Evolutionary conservation across 2,888 invertebrate genomes (phyloP).

Genomic region (Lymantria dispar): DNA sequence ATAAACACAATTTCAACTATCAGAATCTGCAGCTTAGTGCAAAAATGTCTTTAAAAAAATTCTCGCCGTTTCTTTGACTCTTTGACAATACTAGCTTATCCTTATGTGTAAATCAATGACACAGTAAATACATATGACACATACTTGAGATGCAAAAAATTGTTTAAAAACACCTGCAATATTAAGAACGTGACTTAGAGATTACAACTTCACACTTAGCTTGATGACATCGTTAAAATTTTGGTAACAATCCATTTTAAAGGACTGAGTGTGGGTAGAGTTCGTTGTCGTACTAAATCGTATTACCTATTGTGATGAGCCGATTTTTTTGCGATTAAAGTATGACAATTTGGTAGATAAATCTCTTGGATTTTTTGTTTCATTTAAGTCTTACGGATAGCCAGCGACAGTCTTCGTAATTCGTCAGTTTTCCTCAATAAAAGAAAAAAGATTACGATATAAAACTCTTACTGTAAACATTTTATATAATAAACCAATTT

Average conservation of each 20-base stretch:
- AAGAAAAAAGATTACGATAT: neutral
- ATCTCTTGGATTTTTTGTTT: slow-evolving; percentile 1
- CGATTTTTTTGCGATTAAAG: slow-evolving; percentile 14
- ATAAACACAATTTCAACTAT: too few species aligned
- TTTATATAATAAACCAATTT: too few species aligned
- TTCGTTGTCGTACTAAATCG: slow-evolving; percentile 20
- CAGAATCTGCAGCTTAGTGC: too few species aligned
- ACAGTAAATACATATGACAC: slow-evolving; percentile 1
- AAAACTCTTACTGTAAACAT: neutral
- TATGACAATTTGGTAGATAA: slow-evolving; percentile 1
- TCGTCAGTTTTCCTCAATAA: neutral
- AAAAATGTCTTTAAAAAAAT: too few species aligned
- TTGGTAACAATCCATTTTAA: slow-evolving; percentile 12
- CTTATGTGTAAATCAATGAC: slow-evolving; percentile 6
- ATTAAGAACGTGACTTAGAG: slow-evolving; percentile 47
- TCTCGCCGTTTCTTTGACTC: slow-evolving; percentile 21
- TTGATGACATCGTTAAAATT: slow-evolving; percentile 22
- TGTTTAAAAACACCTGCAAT: slow-evolving; percentile 37
- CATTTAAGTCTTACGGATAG: neutral
- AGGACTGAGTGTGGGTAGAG: slow-evolving; percentile 19
- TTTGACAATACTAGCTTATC: slow-evolving; percentile 19
- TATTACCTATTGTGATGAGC: slow-evolving; percentile 15
- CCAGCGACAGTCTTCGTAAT: neutral
- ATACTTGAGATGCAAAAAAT: slow-evolving; percentile 19
- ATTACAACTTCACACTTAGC: slow-evolving; percentile 38